Conservation (phyloP, 2,797 vertebrate genomes). For the Mormyrus proboscirostris region DNA sequence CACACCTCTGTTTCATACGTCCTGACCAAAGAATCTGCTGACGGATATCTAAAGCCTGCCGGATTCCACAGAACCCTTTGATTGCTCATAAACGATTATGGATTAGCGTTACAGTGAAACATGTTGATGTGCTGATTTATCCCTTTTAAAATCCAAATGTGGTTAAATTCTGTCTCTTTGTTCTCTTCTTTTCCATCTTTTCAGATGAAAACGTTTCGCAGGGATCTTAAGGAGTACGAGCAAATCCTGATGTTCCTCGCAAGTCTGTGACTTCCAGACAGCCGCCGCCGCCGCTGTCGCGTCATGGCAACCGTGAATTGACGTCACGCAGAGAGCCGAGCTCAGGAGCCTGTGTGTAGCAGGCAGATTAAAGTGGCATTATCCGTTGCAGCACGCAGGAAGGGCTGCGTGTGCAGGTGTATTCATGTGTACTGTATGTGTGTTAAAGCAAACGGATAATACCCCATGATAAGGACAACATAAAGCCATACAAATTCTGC, state of each 20-base stretch:
- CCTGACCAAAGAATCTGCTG: background rate
- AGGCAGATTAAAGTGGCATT: background rate
- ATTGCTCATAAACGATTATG: background rate
- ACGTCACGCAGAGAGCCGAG: background rate
- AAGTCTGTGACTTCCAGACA: background rate
- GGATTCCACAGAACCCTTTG: background rate
- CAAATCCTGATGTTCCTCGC: background rate
- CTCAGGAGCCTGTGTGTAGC: background rate
- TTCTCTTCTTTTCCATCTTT: background rate
- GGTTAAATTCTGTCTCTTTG: background rate
- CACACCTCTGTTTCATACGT: background rate
- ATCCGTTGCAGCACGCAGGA: background rate
- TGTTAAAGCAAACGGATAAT: background rate
- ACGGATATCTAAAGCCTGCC: background rate
- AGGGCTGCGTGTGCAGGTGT: background rate
- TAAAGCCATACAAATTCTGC: background rate
- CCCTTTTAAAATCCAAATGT: background rate
- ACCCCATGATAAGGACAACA: background rate
- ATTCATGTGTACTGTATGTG: background rate
- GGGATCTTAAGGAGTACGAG: background rate
- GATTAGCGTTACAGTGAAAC: background rate
- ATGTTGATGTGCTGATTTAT: background rate
- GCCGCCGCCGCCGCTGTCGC: background rate
- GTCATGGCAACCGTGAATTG: background rate
- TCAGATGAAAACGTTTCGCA: background rate